These are phyloP conservation scores for Aphidoletes aphidimyza DNA, from an alignment of 2,888 invertebrate genomes.

Conservation along the genomic window DNA sequence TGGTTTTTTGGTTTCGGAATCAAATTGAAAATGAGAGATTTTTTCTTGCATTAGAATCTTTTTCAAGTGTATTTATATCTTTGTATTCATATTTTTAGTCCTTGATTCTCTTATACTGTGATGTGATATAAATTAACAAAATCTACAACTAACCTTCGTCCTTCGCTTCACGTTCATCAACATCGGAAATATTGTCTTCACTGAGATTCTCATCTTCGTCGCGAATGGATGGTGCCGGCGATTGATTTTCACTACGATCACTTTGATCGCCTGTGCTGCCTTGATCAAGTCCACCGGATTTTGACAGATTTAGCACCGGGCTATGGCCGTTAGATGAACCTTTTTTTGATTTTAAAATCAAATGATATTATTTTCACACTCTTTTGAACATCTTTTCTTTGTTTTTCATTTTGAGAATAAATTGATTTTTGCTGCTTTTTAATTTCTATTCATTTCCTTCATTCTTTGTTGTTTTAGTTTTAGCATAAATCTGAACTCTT, in stretches of 20 bases:
- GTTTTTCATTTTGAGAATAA: neutral
- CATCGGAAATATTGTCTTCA: conserved; percentile 88
- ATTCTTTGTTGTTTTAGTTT: no score
- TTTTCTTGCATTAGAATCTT: no score
- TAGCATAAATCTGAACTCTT: conserved; percentile 64
- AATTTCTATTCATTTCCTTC: no score
- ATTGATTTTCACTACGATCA: conserved; percentile 72
- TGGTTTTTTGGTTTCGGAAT: no score
- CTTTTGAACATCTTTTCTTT: neutral
- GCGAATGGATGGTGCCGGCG: conserved; percentile 71
- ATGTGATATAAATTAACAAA: no score
- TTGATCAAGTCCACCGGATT: conserved; percentile 80
- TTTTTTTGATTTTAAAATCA: no score
- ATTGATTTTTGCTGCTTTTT: no score
- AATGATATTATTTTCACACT: neutral
- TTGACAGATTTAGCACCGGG: conserved; percentile 91
- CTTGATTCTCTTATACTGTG: neutral
- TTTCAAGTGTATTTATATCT: neutral
- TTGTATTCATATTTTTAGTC: neutral
- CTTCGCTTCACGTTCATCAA: conserved; percentile 85
- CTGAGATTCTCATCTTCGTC: conserved; percentile 83
- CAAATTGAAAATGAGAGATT: no score
- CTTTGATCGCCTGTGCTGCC: conserved; percentile 72
- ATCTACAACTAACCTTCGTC: conserved; percentile 77
- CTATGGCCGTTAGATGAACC: conserved; percentile 88